These are phyloP conservation scores for Ceratina australensis DNA, from an alignment of 1,140 invertebrate species.

Conservation along the genomic window DNA sequence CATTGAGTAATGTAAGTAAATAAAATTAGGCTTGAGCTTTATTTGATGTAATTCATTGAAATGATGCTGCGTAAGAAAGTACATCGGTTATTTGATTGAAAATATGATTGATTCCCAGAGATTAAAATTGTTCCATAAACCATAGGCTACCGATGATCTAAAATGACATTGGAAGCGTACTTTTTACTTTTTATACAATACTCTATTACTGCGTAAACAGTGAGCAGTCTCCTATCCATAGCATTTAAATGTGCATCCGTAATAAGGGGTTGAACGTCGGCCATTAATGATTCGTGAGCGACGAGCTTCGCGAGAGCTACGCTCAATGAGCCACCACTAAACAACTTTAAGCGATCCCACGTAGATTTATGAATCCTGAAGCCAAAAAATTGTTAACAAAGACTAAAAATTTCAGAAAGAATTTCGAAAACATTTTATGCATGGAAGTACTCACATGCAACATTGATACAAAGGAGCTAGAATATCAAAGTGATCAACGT, in stretches of 20 bases:
- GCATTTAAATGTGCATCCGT: slow-evolving; percentile 87
- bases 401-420: neutral
- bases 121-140: slow-evolving; percentile 22
- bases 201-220: slow-evolving; percentile 87
- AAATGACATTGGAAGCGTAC: slow-evolving; percentile 71
- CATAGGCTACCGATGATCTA: slow-evolving; percentile 62
- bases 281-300: slow-evolving; percentile 79
- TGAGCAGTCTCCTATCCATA: slow-evolving; percentile 88
- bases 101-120: neutral
- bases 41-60: neutral
- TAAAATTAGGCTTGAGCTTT: neutral
- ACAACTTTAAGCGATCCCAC: slow-evolving; percentile 84
- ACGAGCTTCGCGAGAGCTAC: slow-evolving; percentile 78
- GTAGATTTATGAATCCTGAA: slow-evolving; percentile 85
- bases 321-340: slow-evolving; percentile 85
- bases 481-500: slow-evolving; percentile 91
- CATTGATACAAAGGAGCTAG: slow-evolving; percentile 94
- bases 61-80: neutral
- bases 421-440: neutral
- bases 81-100: neutral
- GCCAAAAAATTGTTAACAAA: slow-evolving; percentile 61
- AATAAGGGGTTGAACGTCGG: slow-evolving; percentile 81
- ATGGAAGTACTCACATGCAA: slow-evolving; percentile 86
- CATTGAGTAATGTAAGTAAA: slow-evolving; percentile 2
- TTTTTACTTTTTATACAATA: slow-evolving; percentile 82